Percentiles rank a stretch among this genome's conserved stretches.
Conservation (phyloP, 2,797 vertebrate genomes). For the Borostomias antarcticus region DNA sequence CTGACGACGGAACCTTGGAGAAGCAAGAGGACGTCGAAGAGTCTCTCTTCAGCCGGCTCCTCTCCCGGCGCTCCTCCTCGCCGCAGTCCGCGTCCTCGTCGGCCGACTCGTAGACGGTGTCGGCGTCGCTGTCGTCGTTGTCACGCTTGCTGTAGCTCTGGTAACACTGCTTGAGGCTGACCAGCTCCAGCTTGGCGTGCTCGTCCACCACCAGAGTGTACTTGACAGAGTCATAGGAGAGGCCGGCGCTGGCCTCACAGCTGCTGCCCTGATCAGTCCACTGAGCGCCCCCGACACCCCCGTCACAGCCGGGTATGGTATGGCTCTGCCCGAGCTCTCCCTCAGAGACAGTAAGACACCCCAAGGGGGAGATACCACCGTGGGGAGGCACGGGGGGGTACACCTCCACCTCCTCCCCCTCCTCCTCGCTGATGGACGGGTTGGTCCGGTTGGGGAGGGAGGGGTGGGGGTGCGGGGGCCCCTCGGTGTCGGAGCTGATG, state of each 20-base stretch:
- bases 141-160: constrained; percentile 80
- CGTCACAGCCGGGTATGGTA: constrained; percentile 18
- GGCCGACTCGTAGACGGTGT: constrained; percentile 83
- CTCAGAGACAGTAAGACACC: constrained; percentile 12
- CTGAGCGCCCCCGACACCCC: not conserved
- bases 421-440: constrained; percentile 93
- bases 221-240: constrained; percentile 89
- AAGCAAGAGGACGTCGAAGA: constrained; percentile 66
- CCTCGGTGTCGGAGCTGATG: constrained; percentile 93
- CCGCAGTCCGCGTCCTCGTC: constrained; percentile 82
- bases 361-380: constrained; percentile 25
- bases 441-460: constrained; percentile 79
- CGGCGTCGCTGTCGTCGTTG: constrained; percentile 81
- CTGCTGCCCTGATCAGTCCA: constrained; percentile 74
- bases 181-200: constrained; percentile 88
- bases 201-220: constrained; percentile 95
- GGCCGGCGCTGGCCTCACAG: constrained; percentile 80
- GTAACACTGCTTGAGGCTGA: constrained; percentile 89
- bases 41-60: constrained; percentile 69
- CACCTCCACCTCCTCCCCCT: constrained; percentile 82
- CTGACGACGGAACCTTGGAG: constrained; percentile 77
- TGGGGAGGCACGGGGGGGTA: constrained; percentile 52
- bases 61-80: constrained; percentile 60
- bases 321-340: constrained; percentile 23
- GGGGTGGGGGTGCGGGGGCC: constrained; percentile 77